Percentiles rank a stretch among this genome's conserved stretches.
These are phyloP conservation scores for Sminthopsis crassicaudata DNA, from an alignment of 2,113 vertebrate genomes.

Conservation along the genomic window DNA sequence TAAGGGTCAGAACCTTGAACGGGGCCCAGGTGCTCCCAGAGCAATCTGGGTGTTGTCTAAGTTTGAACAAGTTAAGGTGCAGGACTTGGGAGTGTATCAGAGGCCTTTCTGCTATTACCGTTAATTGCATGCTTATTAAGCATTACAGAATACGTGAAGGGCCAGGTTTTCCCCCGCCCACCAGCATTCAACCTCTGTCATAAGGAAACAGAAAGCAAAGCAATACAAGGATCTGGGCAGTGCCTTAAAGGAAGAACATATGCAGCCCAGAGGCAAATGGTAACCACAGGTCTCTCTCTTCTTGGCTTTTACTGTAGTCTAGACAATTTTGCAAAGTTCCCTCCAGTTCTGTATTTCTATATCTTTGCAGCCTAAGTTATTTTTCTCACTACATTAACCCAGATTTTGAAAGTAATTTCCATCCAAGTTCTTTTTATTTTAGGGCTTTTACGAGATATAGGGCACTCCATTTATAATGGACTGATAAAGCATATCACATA, in stretches of 20 bases:
- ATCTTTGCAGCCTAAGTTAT: background rate
- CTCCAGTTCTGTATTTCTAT: too few species aligned
- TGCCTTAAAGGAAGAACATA: background rate
- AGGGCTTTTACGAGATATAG: background rate
- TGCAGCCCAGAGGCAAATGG: background rate
- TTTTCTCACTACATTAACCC: background rate
- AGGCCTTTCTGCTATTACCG: background rate
- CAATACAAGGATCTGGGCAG: background rate
- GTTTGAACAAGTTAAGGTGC: background rate
- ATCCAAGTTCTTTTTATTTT: background rate
- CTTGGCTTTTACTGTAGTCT: background rate
- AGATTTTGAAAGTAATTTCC: background rate
- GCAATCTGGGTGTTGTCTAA: background rate
- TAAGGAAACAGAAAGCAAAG: slow-evolving; percentile 40
- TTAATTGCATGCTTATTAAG: background rate
- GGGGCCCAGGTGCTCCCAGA: background rate
- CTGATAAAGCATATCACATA: background rate
- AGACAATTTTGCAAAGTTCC: background rate
- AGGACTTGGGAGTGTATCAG: background rate
- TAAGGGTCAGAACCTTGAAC: background rate
- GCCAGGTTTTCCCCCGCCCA: background rate
- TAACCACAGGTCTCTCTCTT: background rate
- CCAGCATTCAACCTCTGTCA: background rate
- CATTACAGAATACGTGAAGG: background rate
- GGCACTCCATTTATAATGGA: background rate